Evolutionary conservation across 1,140 invertebrate genomes (phyloP), one percentile per base, ranked within the genome.

Genomic region (Psilanteris sp.): DNA sequence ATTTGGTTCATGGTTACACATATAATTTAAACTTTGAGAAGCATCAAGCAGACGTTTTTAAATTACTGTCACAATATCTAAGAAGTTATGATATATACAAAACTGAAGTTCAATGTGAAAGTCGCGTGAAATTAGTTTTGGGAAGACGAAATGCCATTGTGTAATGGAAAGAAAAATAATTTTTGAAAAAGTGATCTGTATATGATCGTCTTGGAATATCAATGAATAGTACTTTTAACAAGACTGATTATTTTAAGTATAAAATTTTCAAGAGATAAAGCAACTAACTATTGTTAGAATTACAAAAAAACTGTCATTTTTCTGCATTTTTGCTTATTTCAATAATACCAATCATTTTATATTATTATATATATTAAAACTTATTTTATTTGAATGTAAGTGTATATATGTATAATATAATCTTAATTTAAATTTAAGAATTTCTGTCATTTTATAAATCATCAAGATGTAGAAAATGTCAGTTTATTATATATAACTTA

Each of bases 181-280:
- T n/a, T n/a, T n/a, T n/a, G n/a, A 7, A 22, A 22, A 39, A 39
- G 14, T 39, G 6, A 37, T 37, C 34, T 37, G 34, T 5, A n/a
- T 3, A 37, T 20, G 16, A 20, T 20, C n/a, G 10, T 41, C 18
- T 8, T 26, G 36, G n/a, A 5, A 24, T 5, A 22, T 39, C 50
- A 29, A 39, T 54, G 39, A 27, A 37, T 26, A 3, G 34, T 29
- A 54, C 9, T 52, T 37, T 37, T 41, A 11, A 41, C 20, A 54
- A 54, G 50, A 54, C 50, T 54, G 50, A 54, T 54, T 54, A 54
- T 54, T 39, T 9, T 54, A 54, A 54, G 36, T 54, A 34, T 16
- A 54, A 29, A 36, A 20, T n/a, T n/a, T n/a, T n/a, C n/a, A n/a
- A n/a, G n/a, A n/a, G n/a, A n/a, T n/a, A n/a, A n/a, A n/a, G n/a